phyloP scores from a whole-genome alignment of 2,113 vertebrate species.

The Neogobius melanostomus region DNA sequence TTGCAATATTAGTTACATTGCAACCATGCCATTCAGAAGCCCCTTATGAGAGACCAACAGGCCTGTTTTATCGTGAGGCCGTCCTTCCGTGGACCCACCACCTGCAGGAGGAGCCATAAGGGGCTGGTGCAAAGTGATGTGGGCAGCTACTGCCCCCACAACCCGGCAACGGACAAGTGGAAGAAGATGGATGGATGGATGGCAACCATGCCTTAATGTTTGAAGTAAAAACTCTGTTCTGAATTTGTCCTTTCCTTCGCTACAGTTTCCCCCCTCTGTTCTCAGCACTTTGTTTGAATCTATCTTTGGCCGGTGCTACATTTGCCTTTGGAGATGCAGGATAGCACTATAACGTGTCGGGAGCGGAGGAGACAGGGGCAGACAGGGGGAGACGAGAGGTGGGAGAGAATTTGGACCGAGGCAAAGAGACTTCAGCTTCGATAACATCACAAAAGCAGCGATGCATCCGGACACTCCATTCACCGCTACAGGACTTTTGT shows the following conservation, averaged over 20 bases:
- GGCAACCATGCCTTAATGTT: no score
- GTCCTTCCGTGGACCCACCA: no score
- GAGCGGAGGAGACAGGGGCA: neutral
- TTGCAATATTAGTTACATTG: no score
- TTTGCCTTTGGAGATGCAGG: constrained; percentile 8
- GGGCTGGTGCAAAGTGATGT: no score
- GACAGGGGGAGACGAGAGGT: neutral
- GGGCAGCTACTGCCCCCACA: no score
- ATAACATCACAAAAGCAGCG: constrained; percentile 16
- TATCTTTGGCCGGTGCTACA: neutral
- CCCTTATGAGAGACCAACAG: no score
- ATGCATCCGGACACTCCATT: constrained; percentile 26
- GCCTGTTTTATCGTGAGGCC: no score
- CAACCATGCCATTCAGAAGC: no score
- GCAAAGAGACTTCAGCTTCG: constrained; percentile 18
- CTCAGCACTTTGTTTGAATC: neutral
- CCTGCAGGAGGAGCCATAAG: no score
- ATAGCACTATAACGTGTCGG: constrained; percentile 3
- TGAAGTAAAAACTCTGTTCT: neutral
- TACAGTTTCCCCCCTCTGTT: neutral
- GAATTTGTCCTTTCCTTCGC: neutral
- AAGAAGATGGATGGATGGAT: no score
- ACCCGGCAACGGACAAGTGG: no score
- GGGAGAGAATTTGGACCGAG: constrained; percentile 13
- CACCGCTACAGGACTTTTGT: constrained; percentile 6